These are phyloP conservation scores for Platycercus adscitus DNA, from an alignment of 2,113 vertebrate genomes.

Conservation along the genomic window DNA sequence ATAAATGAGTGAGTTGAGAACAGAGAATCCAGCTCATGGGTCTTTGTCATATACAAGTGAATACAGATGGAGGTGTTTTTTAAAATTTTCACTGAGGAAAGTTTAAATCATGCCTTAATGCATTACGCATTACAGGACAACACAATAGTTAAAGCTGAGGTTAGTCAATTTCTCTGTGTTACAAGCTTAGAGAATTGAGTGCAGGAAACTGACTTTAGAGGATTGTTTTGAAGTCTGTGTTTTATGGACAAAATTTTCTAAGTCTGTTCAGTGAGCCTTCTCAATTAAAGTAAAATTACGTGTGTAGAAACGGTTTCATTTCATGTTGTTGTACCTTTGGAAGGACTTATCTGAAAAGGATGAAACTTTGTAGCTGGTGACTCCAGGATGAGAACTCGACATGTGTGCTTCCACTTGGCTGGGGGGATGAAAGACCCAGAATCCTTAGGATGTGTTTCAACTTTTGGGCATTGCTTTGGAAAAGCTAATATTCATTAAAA, in stretches of 20 bases:
- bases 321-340: background rate
- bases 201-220: background rate
- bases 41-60: background rate
- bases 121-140: background rate
- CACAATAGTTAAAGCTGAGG: background rate
- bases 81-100: background rate
- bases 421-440: background rate
- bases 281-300: background rate
- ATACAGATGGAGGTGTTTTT: background rate
- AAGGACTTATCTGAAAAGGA: background rate
- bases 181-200: background rate
- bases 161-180: background rate
- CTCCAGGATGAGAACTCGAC: background rate
- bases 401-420: background rate
- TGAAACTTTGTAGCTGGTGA: background rate
- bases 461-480: background rate
- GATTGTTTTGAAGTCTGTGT: background rate
- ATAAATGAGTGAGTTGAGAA: background rate
- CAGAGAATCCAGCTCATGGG: background rate
- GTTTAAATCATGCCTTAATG: background rate
- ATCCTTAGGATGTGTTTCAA: background rate
- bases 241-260: background rate
- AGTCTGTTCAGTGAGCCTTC: background rate
- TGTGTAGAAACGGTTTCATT: background rate
- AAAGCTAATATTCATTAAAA: background rate